Base-by-base conservation (phyloP, 2,888 invertebrate species). In the Mythimna pallens region DNA sequence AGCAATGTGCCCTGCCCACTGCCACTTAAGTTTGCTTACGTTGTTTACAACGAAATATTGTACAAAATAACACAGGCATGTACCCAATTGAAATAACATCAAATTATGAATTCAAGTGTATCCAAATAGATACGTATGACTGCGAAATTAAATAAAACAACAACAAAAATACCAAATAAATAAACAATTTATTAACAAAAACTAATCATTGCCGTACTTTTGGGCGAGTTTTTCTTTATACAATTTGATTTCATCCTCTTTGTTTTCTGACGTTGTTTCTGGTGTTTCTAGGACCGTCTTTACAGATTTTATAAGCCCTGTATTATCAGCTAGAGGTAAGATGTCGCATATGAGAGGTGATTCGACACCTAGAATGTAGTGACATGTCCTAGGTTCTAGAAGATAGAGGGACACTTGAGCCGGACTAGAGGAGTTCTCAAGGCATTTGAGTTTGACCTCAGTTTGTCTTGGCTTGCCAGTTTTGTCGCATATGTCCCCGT, bases 351-450 rank as follows among this genome's bases (percentile, higher is more conserved):
- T 98, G 12, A 99, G 94, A 0, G 98, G 98, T 0, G 99, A 99
- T 91, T 99, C 99, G 0, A 99, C 98, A n/a, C 98, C 98, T 67
- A 99, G 95, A 70, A 99, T 98, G 92, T 99, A 99, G 93, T 99
- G 98, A 91, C 99, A 99, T 0, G 98, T 98, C 89, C 98, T 97
- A 0, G 99, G 99, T 91, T 99, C 99, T 6, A 99, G 93, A 30
- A 99, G 95, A 91, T 98, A 99, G 74, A 99, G 96, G 0, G 99
- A 98, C 0, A 99, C 98, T 78, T 98, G 97, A 22, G 98, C 98
- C 1, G 98, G 97, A 89, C 97, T 98, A 0, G 97, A 97, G 0
- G 97, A 96, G 87, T 97, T 97, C 79, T 97, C 97, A 17, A 97
- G 91, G 88, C 98, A 99, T 88, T 98, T 98, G 1, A 98, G 93